Evolutionary conservation across 64 coral and sea anemone species (phyloP).

Genomic region (Anthopleura sola): DNA sequence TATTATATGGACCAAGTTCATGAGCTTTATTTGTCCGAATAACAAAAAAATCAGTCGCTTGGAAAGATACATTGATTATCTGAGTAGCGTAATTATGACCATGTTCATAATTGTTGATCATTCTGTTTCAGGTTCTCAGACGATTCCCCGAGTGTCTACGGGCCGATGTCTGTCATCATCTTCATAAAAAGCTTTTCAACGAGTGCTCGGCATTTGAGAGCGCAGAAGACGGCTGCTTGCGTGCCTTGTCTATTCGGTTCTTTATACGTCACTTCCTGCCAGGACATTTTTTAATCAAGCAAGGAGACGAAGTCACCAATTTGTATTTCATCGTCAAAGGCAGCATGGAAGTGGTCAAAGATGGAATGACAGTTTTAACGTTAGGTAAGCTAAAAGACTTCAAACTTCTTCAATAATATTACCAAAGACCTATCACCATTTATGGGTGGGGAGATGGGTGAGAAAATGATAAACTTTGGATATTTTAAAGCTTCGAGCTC

Average conservation of each 20-base stretch:
- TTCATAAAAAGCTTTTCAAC: constrained; percentile 66
- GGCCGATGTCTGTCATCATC: constrained; percentile 80
- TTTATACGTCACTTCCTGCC: constrained; percentile 78
- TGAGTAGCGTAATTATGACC: no score
- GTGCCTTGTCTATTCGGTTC: constrained; percentile 71
- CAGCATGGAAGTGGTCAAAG: constrained; percentile 73
- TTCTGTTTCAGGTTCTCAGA: constrained; percentile 62
- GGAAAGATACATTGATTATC: no score
- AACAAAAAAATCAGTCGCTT: no score
- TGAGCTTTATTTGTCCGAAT: no score
- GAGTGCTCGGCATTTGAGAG: constrained; percentile 68
- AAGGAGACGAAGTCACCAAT: constrained; percentile 71
- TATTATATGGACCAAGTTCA: no score
- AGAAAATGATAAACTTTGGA: no score
- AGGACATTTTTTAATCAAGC: constrained; percentile 84
- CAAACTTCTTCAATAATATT: no score
- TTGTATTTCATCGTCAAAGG: constrained; percentile 88
- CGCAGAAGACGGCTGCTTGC: constrained; percentile 73
- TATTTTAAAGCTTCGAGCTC: no score
- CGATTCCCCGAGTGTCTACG: constrained; percentile 77
- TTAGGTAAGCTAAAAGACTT: constrained; percentile 37
- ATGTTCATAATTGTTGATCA: no score
- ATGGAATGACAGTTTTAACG: constrained; percentile 59
- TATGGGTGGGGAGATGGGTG: neutral
- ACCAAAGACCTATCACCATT: no score